A percentile compares a stretch with the other conserved stretches of the same genome.
These are phyloP conservation scores for Diprion similis DNA, from an alignment of 1,140 invertebrate genomes.

Conservation along the genomic window DNA sequence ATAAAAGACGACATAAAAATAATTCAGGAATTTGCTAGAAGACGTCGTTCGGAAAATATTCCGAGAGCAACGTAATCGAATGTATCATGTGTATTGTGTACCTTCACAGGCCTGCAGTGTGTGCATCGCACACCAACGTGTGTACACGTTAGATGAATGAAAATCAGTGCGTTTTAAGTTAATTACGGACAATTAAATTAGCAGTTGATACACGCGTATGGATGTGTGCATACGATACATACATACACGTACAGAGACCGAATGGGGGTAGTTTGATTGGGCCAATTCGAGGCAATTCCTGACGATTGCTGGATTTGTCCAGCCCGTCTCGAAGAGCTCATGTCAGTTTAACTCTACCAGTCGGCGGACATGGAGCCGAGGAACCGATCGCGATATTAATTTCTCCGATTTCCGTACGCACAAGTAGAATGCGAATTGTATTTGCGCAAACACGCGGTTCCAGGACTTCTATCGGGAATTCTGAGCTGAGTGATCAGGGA, in stretches of 20 bases:
- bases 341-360: slow-evolving; percentile 55
- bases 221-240: slow-evolving; percentile 47
- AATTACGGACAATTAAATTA: slow-evolving; percentile 60
- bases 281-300: slow-evolving; percentile 65
- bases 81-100: no score
- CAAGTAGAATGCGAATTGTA: no score
- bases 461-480: no score
- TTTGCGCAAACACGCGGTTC: no score
- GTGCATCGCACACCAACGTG: slow-evolving; percentile 18
- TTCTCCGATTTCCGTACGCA: neutral
- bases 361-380: slow-evolving; percentile 55
- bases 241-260: slow-evolving; percentile 20
- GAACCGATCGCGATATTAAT: neutral
- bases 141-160: slow-evolving; percentile 23
- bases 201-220: slow-evolving; percentile 54
- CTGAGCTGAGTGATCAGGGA: neutral
- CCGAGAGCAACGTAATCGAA: no score
- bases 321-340: slow-evolving; percentile 54
- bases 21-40: no score
- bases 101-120: slow-evolving; percentile 24
- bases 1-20: no score
- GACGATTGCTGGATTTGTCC: slow-evolving; percentile 64
- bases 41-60: no score
- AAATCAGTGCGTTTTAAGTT: slow-evolving; percentile 37
- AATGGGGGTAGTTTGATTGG: slow-evolving; percentile 65